A percentile compares a stretch with the other conserved stretches of the same genome.
Evolutionary conservation across 2,888 invertebrate genomes (phyloP).

Genomic region (Blomia tropicalis): DNA sequence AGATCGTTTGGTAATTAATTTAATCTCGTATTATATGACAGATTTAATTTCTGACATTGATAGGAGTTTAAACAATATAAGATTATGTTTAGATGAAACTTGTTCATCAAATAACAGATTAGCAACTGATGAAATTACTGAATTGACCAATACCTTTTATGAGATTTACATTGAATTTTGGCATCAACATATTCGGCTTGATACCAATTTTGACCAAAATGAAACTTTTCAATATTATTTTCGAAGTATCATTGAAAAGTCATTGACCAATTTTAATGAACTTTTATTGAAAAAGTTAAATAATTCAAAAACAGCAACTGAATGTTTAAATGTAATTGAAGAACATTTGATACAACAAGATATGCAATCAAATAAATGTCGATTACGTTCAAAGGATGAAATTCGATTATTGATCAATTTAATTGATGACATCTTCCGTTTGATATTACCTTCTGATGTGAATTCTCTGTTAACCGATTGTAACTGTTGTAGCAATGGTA

Average conservation of each 20-base stretch:
- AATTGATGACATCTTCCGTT: not conserved
- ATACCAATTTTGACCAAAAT: not conserved
- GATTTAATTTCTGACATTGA: not conserved
- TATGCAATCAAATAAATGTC: too few species aligned
- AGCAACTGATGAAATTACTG: not conserved
- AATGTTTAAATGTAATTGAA: not conserved
- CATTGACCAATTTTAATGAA: not conserved
- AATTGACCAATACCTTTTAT: not conserved
- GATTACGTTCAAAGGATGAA: not conserved
- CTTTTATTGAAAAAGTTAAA: not conserved
- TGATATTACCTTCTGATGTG: not conserved
- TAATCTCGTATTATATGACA: not conserved
- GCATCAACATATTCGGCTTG: not conserved
- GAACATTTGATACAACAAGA: not conserved
- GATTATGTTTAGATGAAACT: not conserved
- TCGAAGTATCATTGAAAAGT: not conserved
- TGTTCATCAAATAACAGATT: not conserved
- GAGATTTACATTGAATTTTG: constrained; percentile 9
- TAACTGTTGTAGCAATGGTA: constrained; percentile 3
- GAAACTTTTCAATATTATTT: not conserved
- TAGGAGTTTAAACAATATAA: not conserved
- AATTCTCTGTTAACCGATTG: constrained; percentile 14
- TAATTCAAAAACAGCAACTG: not conserved
- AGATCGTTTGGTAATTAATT: not conserved
- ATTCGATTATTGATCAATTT: not conserved